Base-by-base conservation (phyloP, 2,888 invertebrate species). In the Acrocera orbiculus region DNA sequence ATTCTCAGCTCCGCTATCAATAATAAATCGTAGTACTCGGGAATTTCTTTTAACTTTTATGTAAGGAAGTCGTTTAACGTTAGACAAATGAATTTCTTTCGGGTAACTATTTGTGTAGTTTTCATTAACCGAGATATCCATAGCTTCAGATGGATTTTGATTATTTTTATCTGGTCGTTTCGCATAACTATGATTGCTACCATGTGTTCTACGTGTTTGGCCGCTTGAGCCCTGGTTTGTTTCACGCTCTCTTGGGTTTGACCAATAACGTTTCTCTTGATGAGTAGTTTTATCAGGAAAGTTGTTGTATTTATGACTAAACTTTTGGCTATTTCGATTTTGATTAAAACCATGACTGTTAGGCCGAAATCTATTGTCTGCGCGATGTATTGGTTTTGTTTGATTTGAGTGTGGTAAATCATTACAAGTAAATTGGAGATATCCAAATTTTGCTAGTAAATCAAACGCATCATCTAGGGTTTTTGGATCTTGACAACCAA, bases 1-100 rank as follows among this genome's bases (percentile, higher is more conserved):
- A 11, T 29, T 32, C 16, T 32, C 34, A 9, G 37, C 37, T 9
- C 34, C 29, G 6, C 20, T 17, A 11, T 34, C 34, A 16, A 34
- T 30, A 3, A 35, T 32, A 26, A 35, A 32, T 32, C 9, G 25
- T 5, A 38, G 14, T 1, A 16, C 8, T n/a, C 15, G 27, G 24
- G 8, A 16, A 10, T 22, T 23, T 9, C 16, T 26, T 26, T 27
- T 15, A 6, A 14, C n/a, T 5, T 7, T 26, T 26, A 22, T 22
- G n/a, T 22, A 22, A n/a, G 22, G 22, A 7, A 22, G 4, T 22
- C n/a, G 22, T 22, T 22, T 22, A 2, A n/a, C 10, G 10, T 8
- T n/a, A n/a, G 4, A 22, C 22, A 10, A n/a, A 22, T 10, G n/a
- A 22, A 10, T 22, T 22, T 6, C 14, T 14, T 3, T 6, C 7